Base-by-base conservation (phyloP, 2,888 invertebrate genomes). In the Platycheirus albimanus region DNA sequence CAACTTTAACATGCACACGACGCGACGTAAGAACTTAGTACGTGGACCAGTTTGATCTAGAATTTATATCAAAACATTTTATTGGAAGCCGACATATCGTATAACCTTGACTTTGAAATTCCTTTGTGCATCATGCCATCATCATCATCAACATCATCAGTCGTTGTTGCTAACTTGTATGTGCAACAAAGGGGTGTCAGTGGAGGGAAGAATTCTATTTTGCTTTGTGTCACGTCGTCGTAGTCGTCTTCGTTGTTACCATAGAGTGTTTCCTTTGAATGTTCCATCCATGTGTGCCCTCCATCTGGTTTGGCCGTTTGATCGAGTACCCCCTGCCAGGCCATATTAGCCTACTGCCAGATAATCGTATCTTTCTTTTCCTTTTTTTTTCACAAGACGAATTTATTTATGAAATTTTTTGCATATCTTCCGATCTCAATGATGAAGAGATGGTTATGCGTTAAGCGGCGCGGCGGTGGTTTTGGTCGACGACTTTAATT, bases 61-160 rank as follows among this genome's bases (percentile, higher is more conserved):
- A 83, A 72, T 83, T 70, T 71, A 74, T 78, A 77, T 83, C 72
- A 76, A 76, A 66, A 56, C 19, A 36, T 43, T 66, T 13, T 38
- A 33, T 66, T 72, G 63, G 72, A 83, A 83, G 72, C 72, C 78
- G 78, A 64, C 83, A 83, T 72, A 83, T 69, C 83, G 69, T 72
- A 78, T 83, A 83, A 83, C 83, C 83, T 83, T 83, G 83, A 83
- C 83, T 83, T 83, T 83, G 83, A 83, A 83, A 83, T 83, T 83
- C 78, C 69, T n/a, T 78, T 83, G 78, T 83, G 83, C 83, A 78
- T 83, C 83, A 83, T 67, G 20, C 56, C 81, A 52, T 58, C 20
- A n/a, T n/a, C n/a, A n/a, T n/a, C n/a, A n/a, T n/a, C n/a, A n/a
- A n/a, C n/a, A n/a, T n/a, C n/a, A n/a, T n/a, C n/a, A n/a, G 58